Evolutionary conservation across 2,888 invertebrate genomes (phyloP), one percentile per base, ranked within the genome.

Genomic region (Scaeva pyrastri): DNA sequence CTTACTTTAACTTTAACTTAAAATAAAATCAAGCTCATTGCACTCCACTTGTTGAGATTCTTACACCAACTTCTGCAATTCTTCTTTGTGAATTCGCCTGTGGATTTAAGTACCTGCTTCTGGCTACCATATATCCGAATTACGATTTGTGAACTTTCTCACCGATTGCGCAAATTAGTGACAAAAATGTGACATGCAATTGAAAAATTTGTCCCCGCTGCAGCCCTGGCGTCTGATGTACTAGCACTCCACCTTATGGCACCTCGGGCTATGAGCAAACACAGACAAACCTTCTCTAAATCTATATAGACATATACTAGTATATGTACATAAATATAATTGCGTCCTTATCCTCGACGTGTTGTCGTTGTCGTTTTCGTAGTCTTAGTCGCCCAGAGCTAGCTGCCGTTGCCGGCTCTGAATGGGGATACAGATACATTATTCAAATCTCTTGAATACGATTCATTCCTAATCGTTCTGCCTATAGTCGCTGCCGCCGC

Each of bases 111-210:
- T 66, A 36, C n/a, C n/a, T n/a, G 31, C 8, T 7, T 8, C 21
- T 36, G 14, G 11, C 12, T n/a, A 12, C 43, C 12, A 43, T 2
- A 14, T 16, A 68, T 68, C 52, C 68, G 43, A 56, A 71, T 56
- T 71, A 43, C 52, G 41, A 60, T 66, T 45, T 71, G 62, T 48
- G n/a, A 52, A 78, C 62, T 83, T 83, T 78, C 83, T 64, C 83
- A 78, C 74, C 78, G 73, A 74, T 78, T 48, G 73, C 14, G 45
- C 77, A 66, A 78, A 74, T 78, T 66, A 73, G 81, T 86, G 86
- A 86, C 86, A 81, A 86, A 86, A 86, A 86, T 86, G 82, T 82
- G 77, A 78, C 86, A 74, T 78, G 82, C 78, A 71, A 78, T 74
- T 71, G 82, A 58, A 71, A 71, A 74, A 71, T 60, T 48, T 81